Conservation (phyloP, 2,113 vertebrate species). For the Bagarius yarrelli region DNA sequence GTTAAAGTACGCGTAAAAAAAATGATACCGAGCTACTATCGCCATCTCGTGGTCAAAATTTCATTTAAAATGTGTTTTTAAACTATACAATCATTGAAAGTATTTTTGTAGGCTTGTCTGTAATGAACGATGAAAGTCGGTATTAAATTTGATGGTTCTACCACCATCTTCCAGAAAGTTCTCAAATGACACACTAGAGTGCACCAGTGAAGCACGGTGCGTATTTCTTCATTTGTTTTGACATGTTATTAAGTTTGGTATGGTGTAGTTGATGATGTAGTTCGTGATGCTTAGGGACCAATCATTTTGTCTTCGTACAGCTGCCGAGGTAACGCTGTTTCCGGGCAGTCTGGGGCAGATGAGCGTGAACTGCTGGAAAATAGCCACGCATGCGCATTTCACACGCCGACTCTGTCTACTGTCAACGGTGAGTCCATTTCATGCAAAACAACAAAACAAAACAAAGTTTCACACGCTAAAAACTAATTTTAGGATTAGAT, state of each 20-base stretch:
- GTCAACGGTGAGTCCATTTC: not conserved
- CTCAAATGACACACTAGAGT: too few relatives aligned
- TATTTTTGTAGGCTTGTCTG: not conserved
- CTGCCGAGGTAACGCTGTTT: slow-evolving; percentile 49
- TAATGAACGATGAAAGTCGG: too few relatives aligned
- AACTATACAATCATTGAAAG: not conserved
- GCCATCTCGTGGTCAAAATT: not conserved
- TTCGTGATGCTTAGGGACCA: slow-evolving; percentile 31
- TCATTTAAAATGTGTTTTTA: not conserved
- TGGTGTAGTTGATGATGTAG: not conserved
- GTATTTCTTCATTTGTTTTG: not conserved
- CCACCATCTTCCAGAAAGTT: not conserved
- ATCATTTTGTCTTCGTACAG: slow-evolving; percentile 34
- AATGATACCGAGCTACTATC: not conserved
- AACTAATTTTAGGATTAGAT: not conserved
- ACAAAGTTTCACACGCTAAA: not conserved
- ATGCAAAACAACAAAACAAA: not conserved
- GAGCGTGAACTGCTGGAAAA: slow-evolving; percentile 29
- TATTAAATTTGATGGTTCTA: not conserved
- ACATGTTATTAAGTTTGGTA: not conserved
- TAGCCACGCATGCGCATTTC: slow-evolving; percentile 12
- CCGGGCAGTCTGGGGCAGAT: slow-evolving; percentile 55
- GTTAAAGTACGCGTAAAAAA: not conserved
- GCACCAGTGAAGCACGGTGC: not conserved
- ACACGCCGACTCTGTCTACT: not conserved